These are phyloP conservation scores for Nowickia ferox DNA, from an alignment of 2,888 invertebrate genomes.

Conservation along the genomic window DNA sequence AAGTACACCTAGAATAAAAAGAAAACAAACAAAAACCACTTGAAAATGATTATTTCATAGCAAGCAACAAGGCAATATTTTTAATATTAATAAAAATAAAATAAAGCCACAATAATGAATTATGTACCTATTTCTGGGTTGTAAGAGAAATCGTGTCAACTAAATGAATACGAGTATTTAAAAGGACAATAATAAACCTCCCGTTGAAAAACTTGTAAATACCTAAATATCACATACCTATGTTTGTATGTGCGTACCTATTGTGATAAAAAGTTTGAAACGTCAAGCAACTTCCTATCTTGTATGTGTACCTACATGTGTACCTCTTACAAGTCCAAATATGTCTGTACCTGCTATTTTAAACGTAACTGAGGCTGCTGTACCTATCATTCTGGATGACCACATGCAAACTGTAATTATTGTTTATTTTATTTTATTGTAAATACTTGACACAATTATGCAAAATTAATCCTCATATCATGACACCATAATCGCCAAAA, in stretches of 20 bases:
- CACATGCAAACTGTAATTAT: conserved; percentile 80
- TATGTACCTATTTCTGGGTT: conserved; percentile 39
- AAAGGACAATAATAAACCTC: background rate
- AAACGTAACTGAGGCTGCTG: conserved; percentile 75
- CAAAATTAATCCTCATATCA: background rate
- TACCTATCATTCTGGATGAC: conserved; percentile 75
- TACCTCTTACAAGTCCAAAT: background rate
- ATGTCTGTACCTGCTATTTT: conserved; percentile 80
- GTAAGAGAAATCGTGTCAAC: background rate
- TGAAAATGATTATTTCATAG: conserved; percentile 61
- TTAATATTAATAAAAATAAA: conserved; percentile 3
- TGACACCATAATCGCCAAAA: too few species aligned
- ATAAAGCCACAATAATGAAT: conserved; percentile 20
- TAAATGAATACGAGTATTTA: background rate
- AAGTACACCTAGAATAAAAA: background rate
- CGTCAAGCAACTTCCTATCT: background rate
- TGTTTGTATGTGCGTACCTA: background rate
- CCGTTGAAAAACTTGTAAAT: background rate
- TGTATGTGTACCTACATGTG: background rate
- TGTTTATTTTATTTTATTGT: background rate
- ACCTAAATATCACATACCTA: background rate
- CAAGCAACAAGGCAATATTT: background rate
- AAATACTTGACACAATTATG: background rate
- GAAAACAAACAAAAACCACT: conserved; percentile 13
- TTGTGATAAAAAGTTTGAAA: conserved; percentile 12